These are phyloP conservation scores for Megaleporinus macrocephalus DNA, from an alignment of 2,113 vertebrate genomes.

Conservation along the genomic window DNA sequence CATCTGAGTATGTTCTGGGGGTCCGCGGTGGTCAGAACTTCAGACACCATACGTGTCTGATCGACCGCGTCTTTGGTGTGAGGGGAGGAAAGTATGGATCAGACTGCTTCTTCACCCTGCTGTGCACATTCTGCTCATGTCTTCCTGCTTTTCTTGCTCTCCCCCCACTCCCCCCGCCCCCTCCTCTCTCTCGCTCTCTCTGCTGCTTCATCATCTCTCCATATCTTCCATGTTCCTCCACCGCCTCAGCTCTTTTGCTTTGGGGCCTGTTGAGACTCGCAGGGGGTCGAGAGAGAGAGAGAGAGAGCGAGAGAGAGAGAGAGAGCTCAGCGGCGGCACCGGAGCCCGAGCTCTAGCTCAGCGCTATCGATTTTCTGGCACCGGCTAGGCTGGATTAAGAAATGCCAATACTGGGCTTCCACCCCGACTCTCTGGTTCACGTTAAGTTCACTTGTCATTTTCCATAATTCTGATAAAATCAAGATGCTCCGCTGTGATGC, in stretches of 20 bases:
- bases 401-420: conserved; percentile 97
- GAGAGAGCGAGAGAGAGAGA: conserved; percentile 69
- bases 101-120: neutral
- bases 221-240: neutral
- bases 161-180: too few relatives aligned
- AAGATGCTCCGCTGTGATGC: conserved; percentile 89
- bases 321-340: neutral
- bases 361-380: conserved; percentile 93
- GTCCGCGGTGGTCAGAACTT: too few relatives aligned
- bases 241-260: neutral
- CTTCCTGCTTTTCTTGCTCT: neutral
- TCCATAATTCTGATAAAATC: conserved; percentile 91
- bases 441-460: conserved; percentile 98
- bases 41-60: too few relatives aligned
- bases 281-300: neutral
- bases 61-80: too few relatives aligned
- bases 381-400: conserved; percentile 91
- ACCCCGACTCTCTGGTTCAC: conserved; percentile 90
- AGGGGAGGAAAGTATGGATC: neutral
- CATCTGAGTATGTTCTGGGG: too few relatives aligned
- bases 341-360: neutral
- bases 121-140: neutral
- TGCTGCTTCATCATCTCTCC: neutral
- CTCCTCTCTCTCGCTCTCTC: neutral
- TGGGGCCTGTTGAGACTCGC: conserved; percentile 3